Base-by-base conservation (phyloP, 1,140 invertebrate genomes). In the Euglossa dilemma region DNA sequence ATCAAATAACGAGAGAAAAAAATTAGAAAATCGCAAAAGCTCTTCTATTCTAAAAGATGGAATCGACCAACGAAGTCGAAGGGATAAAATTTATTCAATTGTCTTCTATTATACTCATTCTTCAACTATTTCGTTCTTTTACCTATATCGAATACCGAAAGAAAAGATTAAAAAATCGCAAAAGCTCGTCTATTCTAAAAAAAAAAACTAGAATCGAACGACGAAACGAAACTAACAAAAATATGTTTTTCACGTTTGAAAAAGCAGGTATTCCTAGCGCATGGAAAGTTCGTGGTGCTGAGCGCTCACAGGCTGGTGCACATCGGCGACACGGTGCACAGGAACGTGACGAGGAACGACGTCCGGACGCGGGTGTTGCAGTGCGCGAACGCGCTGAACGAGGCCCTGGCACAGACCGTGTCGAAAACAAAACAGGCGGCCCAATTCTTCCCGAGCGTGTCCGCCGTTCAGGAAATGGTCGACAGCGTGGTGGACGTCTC, bases 221-320 rank as follows among this genome's bases (percentile, higher is more conserved):
- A 54, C 12, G 16, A 18, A 18, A 47, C 23, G 1, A 23, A 73
- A 73, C 47, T 57, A 57, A 73, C 28, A 18, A 12, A 45, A 73
- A 45, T n/a, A n/a, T 11, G 18, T 64, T 36, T 61, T 11, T 6
- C 14, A 20, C 25, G 25, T 16, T 36, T 16, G 23, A 0, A 36
- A 16, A 36, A 61, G 54, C 81, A 94, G 93, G 95, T 98, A 75
- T 99, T 99, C 92, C 96, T 99, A 25, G 97, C 97, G 45, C 97
- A 99, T 92, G 97, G 98, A 20, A 99, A 99, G 93, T 98, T 98
- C 93, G 98, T 99, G 6, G 97, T 99, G 28, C 94, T 99, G 9
- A 97, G 97, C 91, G 98, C 98, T 36, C 98, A 99, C 91, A 97
- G 98, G 92, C 95, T 99, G 87, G 97, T 99, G 12, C 97, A 98